Conservation (phyloP, 2,888 invertebrate species). For the Andrena flavipes region DNA sequence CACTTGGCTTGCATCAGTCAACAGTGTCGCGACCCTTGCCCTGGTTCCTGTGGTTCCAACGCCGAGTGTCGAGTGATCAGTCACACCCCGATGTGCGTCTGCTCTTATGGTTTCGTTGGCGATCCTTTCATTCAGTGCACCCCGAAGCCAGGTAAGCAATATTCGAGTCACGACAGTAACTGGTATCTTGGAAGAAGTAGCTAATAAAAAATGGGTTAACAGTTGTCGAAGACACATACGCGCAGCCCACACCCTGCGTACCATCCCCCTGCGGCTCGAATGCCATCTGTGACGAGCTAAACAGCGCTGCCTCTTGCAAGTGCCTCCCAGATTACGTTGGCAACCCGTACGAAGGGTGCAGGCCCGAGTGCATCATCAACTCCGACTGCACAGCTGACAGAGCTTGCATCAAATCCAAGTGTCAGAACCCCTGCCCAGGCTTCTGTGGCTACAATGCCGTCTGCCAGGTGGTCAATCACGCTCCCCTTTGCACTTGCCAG, state of each 20-base stretch:
- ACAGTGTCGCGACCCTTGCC: constrained; percentile 92
- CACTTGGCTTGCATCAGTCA: constrained; percentile 91
- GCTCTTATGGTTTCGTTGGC: constrained; percentile 86
- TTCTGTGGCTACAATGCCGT: constrained; percentile 91
- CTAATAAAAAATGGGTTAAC: background rate
- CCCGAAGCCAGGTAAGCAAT: constrained; percentile 71
- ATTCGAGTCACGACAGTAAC: background rate
- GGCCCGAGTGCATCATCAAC: constrained; percentile 89
- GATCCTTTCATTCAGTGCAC: constrained; percentile 85
- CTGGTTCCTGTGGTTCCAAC: constrained; percentile 90
- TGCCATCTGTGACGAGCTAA: constrained; percentile 90
- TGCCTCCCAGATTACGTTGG: constrained; percentile 87
- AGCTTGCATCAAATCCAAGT: constrained; percentile 90
- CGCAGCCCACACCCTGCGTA: constrained; percentile 87
- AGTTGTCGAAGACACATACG: constrained; percentile 23
- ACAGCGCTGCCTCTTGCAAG: constrained; percentile 85
- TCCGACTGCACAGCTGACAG: constrained; percentile 89
- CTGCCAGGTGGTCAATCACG: constrained; percentile 91
- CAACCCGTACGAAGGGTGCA: constrained; percentile 88
- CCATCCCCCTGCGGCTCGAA: constrained; percentile 94
- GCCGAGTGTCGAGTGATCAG: constrained; percentile 91
- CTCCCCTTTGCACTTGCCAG: constrained; percentile 90
- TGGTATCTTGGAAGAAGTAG: background rate
- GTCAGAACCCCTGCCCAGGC: constrained; percentile 90
- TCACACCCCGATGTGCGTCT: constrained; percentile 91